A percentile compares a stretch with the other conserved stretches of the same genome.
These are phyloP conservation scores for Salvelinus alpinus DNA, from an alignment of 2,113 vertebrate species.

Conservation along the genomic window DNA sequence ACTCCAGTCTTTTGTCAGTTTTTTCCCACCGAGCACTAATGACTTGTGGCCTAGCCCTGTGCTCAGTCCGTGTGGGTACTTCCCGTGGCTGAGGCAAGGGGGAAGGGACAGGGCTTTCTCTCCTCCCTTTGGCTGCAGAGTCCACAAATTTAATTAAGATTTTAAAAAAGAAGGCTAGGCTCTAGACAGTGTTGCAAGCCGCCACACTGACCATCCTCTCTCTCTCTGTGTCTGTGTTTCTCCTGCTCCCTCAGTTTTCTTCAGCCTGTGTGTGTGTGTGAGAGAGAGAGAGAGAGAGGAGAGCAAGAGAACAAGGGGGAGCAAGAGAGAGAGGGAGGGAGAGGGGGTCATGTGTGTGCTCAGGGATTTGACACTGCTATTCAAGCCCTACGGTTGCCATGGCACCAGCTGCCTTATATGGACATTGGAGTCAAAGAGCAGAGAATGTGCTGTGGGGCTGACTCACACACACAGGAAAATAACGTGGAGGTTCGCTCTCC, in stretches of 20 bases:
- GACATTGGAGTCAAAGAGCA: slow-evolving; percentile 80
- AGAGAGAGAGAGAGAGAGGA: slow-evolving; percentile 13
- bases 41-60: slow-evolving; percentile 64
- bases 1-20: slow-evolving; percentile 61
- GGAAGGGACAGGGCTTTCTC: slow-evolving; percentile 37
- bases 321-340: slow-evolving; percentile 48
- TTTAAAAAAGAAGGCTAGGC: slow-evolving; percentile 37
- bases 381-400: slow-evolving; percentile 79
- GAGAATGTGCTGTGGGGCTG: slow-evolving; percentile 68
- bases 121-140: slow-evolving; percentile 36
- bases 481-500: background rate
- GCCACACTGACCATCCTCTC: slow-evolving; percentile 10
- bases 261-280: slow-evolving; percentile 43
- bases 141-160: slow-evolving; percentile 60
- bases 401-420: slow-evolving; percentile 76
- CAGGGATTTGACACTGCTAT: slow-evolving; percentile 82
- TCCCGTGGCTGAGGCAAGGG: slow-evolving; percentile 42
- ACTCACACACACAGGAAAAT: slow-evolving; percentile 26
- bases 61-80: slow-evolving; percentile 34
- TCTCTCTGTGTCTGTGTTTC: slow-evolving; percentile 21
- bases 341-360: slow-evolving; percentile 51
- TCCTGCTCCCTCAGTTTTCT: slow-evolving; percentile 40
- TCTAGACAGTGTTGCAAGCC: slow-evolving; percentile 38
- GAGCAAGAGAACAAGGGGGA: slow-evolving; percentile 43
- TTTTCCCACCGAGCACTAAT: slow-evolving; percentile 64